These are phyloP conservation scores for Machaerirhynchus nigripectus DNA, from an alignment of 2,113 vertebrate genomes.

Conservation along the genomic window DNA sequence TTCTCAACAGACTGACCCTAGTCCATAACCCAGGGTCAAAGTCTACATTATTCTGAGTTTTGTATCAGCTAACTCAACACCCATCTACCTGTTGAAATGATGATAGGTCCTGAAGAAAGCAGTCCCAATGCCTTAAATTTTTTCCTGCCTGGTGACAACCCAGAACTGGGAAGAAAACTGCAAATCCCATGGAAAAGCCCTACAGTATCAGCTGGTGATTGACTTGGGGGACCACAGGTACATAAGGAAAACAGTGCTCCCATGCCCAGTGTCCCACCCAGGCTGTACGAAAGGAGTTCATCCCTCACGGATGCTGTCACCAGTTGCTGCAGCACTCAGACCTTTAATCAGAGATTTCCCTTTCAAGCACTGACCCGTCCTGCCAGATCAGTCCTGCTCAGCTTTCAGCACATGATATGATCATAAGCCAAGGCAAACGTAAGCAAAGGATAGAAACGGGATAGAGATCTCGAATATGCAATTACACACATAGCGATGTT, in stretches of 20 bases:
- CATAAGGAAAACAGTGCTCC: rapidly evolving
- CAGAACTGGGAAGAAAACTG: neutral
- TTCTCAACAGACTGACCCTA: neutral
- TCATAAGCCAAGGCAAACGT: neutral
- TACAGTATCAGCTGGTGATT: neutral
- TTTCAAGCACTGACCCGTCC: neutral
- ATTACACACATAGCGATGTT: neutral
- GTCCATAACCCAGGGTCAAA: neutral
- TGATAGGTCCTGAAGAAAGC: neutral
- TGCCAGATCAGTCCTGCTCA: neutral
- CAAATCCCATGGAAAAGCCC: neutral
- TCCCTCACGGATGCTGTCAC: neutral
- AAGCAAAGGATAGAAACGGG: slow-evolving; percentile 4
- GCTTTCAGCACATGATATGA: slow-evolving; percentile 47
- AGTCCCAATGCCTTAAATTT: neutral
- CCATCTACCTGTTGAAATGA: neutral
- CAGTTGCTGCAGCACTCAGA: neutral
- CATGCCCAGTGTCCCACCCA: neutral
- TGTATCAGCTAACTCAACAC: neutral
- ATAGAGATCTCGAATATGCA: slow-evolving; percentile 42
- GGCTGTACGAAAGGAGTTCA: neutral
- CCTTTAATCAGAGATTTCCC: neutral
- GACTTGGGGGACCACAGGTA: neutral
- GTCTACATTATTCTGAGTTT: neutral
- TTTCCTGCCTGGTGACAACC: neutral